Evolutionary conservation across 1,140 invertebrate species (phyloP).

Genomic region (Psilanteris sp.): DNA sequence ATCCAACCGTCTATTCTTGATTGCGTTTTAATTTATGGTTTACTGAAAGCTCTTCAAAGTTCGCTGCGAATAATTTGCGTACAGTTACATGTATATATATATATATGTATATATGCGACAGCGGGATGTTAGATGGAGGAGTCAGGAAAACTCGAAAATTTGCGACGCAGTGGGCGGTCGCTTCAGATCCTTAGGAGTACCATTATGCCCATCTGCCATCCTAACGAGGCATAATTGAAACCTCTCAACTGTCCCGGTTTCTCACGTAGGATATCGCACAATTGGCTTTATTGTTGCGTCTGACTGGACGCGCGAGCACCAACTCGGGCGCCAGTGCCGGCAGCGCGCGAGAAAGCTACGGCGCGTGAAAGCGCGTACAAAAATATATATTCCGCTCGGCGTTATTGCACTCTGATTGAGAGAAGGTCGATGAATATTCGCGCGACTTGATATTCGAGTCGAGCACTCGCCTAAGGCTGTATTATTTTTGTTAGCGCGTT

Average conservation of each 20-base stretch:
- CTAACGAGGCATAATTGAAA: slow-evolving; percentile 69
- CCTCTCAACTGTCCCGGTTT: slow-evolving; percentile 64
- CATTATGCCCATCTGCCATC: slow-evolving; percentile 64
- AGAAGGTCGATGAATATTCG: slow-evolving; percentile 44
- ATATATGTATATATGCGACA: slow-evolving; percentile 24
- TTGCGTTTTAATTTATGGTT: no score
- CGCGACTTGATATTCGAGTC: slow-evolving; percentile 14
- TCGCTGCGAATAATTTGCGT: no score
- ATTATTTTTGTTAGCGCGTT: slow-evolving; percentile 44
- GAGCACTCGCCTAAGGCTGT: slow-evolving; percentile 1
- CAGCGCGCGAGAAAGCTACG: slow-evolving; percentile 18
- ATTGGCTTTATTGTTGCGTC: slow-evolving; percentile 68
- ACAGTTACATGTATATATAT: no score
- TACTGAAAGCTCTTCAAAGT: no score
- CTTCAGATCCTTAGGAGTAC: slow-evolving; percentile 29
- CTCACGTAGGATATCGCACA: slow-evolving; percentile 62
- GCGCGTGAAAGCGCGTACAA: slow-evolving; percentile 35
- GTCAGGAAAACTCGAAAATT: slow-evolving; percentile 49
- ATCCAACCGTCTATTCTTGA: no score
- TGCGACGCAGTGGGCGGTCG: slow-evolving; percentile 40
- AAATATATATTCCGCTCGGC: slow-evolving; percentile 38
- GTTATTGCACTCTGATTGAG: slow-evolving; percentile 41
- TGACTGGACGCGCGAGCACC: slow-evolving; percentile 30
- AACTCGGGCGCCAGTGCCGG: slow-evolving; percentile 10
- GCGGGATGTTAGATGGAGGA: slow-evolving; percentile 20